phyloP scores from a whole-genome alignment of 2,113 vertebrate species.

The Aythya baeri region DNA sequence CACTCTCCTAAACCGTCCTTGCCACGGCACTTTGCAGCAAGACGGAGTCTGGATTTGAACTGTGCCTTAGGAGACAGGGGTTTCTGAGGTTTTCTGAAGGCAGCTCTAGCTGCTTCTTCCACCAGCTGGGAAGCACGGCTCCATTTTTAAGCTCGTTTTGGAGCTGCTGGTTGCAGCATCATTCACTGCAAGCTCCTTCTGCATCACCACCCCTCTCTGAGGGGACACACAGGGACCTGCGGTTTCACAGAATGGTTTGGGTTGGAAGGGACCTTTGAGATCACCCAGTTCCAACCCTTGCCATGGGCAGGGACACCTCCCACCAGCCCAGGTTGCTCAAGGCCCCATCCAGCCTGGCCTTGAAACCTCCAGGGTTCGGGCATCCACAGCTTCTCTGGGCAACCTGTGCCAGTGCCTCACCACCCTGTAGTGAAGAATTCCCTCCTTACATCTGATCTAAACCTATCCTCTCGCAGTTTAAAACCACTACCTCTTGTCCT shows the following conservation, averaged over 20 bases:
- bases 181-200: background rate
- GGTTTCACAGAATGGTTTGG: background rate
- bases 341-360: too few relatives aligned
- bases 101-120: background rate
- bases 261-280: background rate
- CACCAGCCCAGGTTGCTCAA: too few relatives aligned
- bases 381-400: too few relatives aligned
- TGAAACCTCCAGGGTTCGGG: too few relatives aligned
- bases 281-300: background rate
- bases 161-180: background rate
- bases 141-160: background rate
- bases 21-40: background rate
- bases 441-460: too few relatives aligned
- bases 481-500: too few relatives aligned
- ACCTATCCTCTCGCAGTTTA: too few relatives aligned
- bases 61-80: background rate
- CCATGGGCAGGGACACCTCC: too few relatives aligned
- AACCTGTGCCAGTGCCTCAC: too few relatives aligned
- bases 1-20: background rate
- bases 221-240: background rate
- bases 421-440: too few relatives aligned
- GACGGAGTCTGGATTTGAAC: background rate
- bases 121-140: background rate
- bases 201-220: rapidly evolving
- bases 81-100: background rate